Evolutionary conservation across 1,140 invertebrate genomes (phyloP).

Genomic region (Tribolium castaneum): DNA sequence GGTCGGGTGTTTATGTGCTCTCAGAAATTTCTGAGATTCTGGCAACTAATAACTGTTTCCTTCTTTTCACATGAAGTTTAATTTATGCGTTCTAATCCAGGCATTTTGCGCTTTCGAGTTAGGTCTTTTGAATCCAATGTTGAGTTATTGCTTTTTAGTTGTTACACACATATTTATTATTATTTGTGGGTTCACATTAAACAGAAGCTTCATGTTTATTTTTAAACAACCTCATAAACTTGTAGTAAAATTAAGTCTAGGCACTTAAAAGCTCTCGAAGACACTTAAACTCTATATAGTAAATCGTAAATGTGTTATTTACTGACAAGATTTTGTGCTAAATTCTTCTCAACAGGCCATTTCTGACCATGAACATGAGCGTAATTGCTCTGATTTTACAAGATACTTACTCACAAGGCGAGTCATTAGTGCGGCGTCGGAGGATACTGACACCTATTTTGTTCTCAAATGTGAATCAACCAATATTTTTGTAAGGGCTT

Average conservation of each 20-base stretch:
- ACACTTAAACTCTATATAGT: conserved; percentile 2
- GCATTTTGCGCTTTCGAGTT: not conserved
- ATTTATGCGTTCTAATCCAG: not conserved
- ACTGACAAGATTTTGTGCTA: not conserved
- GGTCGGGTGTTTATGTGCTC: not conserved
- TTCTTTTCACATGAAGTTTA: not conserved
- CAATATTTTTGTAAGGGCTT: no score
- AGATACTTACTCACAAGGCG: no score
- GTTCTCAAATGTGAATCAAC: no score
- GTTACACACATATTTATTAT: not conserved
- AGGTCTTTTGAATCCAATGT: no score
- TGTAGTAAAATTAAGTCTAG: not conserved
- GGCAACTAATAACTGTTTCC: not conserved
- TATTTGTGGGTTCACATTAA: conserved; percentile 1
- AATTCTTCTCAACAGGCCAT: not conserved
- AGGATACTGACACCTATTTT: no score
- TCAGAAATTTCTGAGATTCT: not conserved
- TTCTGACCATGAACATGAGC: not conserved
- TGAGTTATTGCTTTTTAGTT: no score
- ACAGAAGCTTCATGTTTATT: conserved; percentile 12
- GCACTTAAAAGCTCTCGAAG: not conserved
- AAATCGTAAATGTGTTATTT: conserved; percentile 11
- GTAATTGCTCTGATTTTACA: not conserved
- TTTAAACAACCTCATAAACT: conserved; percentile 3
- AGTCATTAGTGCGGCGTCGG: no score